Evolutionary conservation across 1,140 invertebrate species (phyloP), one percentile per base, ranked within the genome.

Genomic region (Parapsyche elsis): DNA sequence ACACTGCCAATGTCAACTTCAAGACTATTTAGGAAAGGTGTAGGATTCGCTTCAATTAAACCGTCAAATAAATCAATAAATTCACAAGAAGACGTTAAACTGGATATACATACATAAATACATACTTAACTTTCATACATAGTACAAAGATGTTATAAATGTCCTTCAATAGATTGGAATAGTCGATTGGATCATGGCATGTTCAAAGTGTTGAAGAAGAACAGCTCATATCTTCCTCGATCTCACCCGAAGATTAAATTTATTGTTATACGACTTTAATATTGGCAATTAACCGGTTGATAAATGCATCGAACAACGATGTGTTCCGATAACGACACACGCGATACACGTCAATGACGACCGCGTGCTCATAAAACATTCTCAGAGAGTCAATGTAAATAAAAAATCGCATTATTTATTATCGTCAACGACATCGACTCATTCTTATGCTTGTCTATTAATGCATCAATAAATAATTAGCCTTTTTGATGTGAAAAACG

Each of bases 341-440:
- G 57, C 57, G 57, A 61, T 61, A 38, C 16, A 61, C 16, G 16
- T 21, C 57, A 61, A 61, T 61, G 57, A 61, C 57, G 57, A 38
- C 57, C 57, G 57, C 57, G 16, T 21, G 16, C 16, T 61, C 57
- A 19, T 61, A 61, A 61, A 5, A 16, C 19, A 61, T 61, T 61
- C 57, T 61, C 57, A 21, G 9, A 16, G 1, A 61, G 57, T 19
- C 10, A 9, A 61, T 61, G 1, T 0, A n/a, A 19, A 21, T 9
- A 61, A 61, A 61, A 61, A 61, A 19, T 1, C 57, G 57, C 16
- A 61, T 19, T 61, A 61, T 61, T 61, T 7, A 61, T 61, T 1
- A 16, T 16, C 49, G 16, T 53, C 16, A 21, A 61, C 57, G 16
- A 9, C 57, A 19, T 61, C 19, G 57, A 19, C 57, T 61, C 57